Conservation (phyloP, 2,113 vertebrate species). For the Hirundichthys speculiger region DNA sequence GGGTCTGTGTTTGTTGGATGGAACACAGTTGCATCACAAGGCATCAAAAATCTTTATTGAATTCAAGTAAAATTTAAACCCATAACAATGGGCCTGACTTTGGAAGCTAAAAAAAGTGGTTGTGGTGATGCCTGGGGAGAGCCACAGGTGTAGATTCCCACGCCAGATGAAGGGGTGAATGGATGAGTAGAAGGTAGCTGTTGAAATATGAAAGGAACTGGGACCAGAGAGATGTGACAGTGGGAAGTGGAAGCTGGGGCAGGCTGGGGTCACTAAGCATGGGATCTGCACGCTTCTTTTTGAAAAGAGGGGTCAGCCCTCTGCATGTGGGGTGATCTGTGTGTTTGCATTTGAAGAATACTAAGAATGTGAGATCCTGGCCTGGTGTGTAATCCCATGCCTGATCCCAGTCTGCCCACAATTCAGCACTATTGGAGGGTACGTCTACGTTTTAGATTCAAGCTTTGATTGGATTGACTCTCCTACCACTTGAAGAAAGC, state of each 20-base stretch:
- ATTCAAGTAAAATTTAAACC: background rate
- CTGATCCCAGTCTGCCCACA: conserved; percentile 56
- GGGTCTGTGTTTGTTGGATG: background rate
- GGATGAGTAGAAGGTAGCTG: conserved; percentile 47
- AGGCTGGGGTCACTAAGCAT: conserved; percentile 75
- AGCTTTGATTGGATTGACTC: conserved; percentile 66
- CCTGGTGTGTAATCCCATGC: conserved; percentile 68
- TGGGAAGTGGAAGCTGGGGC: conserved; percentile 72
- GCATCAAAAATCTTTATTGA: background rate
- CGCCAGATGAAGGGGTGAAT: conserved; percentile 52
- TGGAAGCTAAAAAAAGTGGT: conserved; percentile 1
- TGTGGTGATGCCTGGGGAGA: conserved; percentile 43
- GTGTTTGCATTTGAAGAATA: conserved; percentile 72
- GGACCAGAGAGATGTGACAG: conserved; percentile 54
- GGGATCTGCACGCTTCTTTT: conserved; percentile 74
- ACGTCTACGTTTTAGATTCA: conserved; percentile 24
- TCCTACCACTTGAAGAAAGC: conserved; percentile 15
- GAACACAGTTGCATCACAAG: background rate
- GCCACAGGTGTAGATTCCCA: conserved; percentile 82
- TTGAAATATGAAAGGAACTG: conserved; percentile 51
- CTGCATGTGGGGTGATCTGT: conserved; percentile 62
- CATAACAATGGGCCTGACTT: conserved; percentile 16
- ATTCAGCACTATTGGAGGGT: conserved; percentile 46
- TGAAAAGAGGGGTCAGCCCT: conserved; percentile 75
- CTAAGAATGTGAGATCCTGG: conserved; percentile 71